Percentiles rank a stretch among this genome's conserved stretches.
phyloP scores from a whole-genome alignment of 2,797 vertebrate genomes.

The Tapirus indicus region DNA sequence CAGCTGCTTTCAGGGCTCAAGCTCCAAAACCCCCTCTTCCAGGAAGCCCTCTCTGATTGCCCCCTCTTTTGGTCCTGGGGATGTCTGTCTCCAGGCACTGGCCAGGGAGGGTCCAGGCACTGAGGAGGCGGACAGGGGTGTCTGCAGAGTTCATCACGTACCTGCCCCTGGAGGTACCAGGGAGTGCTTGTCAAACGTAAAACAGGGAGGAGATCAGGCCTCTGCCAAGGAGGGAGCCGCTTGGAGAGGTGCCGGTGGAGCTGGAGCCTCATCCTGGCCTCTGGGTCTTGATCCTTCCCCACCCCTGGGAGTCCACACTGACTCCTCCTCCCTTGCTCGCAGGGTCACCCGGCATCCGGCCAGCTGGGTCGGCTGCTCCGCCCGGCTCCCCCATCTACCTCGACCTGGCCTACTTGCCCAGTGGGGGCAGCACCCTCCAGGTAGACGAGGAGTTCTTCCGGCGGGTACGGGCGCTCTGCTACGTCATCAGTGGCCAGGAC shows the following conservation, averaged over 20 bases:
- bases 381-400: constrained; percentile 88
- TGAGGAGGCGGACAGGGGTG: neutral
- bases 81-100: neutral
- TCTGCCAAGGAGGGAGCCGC: neutral
- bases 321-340: neutral
- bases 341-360: constrained; percentile 50
- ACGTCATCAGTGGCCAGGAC: constrained; percentile 95
- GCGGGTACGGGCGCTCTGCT: constrained; percentile 92
- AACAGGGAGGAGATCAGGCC: neutral
- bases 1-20: neutral
- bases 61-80: neutral
- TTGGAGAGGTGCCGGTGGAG: too few species aligned
- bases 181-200: neutral
- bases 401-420: constrained; percentile 96
- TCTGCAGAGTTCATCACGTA: neutral
- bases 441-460: constrained; percentile 93
- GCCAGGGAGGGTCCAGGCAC: neutral
- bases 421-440: constrained; percentile 88
- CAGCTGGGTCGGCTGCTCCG: accelerated
- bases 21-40: neutral
- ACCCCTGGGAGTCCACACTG: neutral
- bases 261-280: neutral
- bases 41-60: neutral
- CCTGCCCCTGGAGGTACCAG: neutral
- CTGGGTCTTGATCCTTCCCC: neutral